Evolutionary conservation across 2,113 vertebrate species (phyloP), one percentile per base, ranked within the genome.

Genomic region (Apistogramma diplotaenia): DNA sequence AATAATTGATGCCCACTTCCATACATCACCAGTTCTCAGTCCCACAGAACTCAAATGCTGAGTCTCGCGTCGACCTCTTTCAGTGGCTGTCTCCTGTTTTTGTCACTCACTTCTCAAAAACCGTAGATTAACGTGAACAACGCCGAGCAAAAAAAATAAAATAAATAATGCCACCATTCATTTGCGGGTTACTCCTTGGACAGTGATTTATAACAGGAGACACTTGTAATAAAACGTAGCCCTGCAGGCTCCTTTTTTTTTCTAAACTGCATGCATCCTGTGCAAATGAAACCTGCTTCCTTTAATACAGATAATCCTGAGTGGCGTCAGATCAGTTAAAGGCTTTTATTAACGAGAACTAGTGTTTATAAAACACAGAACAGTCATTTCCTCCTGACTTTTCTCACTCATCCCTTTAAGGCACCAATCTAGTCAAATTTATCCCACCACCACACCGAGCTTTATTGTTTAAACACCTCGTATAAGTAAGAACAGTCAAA

Each of bases 161-260:
- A n/a, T n/a, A n/a, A n/a, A 85, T 87, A 82, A 81, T 53, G 72
- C 85, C 81, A 43, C 84, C 85, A 49, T 90, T 54, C 83, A 86
- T 91, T 78, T 84, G 31, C 1, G 5, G 77, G 49, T 85, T 83
- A 74, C 40, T 76, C 56, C 61, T 58, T 1, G n/a, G 82, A 73
- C 67, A 4, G 76, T 87, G 89, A 93, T 94, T 92, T 94, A 94
- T 75, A 86, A 88, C 91, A 87, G 93, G 93, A 93, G 89, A 91
- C 91, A 87, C 60, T 70, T 74, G 88, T 84, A 91, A 90, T 93
- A 91, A 92, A 93, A 86, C 15, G 21, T 72, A 40, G 35, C 60
- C 87, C 87, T 46, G 19, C 78, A 59, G 90, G 82, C 70, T 55
- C 62, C 23, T 49, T 49, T 70, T 74, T 19, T 61, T 65, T 10